phyloP scores from a whole-genome alignment of 1,140 invertebrate genomes.

The Plectrocnemia conspersa region DNA sequence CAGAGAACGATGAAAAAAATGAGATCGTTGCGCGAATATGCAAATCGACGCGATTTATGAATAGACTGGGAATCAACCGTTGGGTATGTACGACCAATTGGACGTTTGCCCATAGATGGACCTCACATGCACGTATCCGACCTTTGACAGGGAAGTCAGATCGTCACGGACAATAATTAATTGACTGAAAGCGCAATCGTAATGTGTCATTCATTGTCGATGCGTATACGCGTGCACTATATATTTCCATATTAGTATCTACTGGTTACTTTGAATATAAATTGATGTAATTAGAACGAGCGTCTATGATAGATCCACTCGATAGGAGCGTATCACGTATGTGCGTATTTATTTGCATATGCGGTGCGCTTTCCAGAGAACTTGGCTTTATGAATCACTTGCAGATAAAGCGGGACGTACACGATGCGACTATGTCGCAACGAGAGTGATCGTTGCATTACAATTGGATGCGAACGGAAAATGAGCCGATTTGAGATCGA shows the following conservation, averaged over 20 bases:
- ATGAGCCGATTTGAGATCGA: too few relatives aligned
- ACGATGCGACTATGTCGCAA: too few relatives aligned
- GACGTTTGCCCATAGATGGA: not conserved
- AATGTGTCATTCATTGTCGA: not conserved
- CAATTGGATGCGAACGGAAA: too few relatives aligned
- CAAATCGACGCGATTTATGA: too few relatives aligned
- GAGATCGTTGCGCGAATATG: not conserved
- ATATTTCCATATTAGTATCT: constrained; percentile 5
- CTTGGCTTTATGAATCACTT: not conserved
- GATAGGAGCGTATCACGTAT: not conserved
- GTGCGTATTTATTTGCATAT: constrained; percentile 4
- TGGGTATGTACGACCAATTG: too few relatives aligned
- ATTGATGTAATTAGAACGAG: constrained; percentile 10
- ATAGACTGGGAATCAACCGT: too few relatives aligned
- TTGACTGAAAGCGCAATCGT: not conserved
- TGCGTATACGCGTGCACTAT: not conserved
- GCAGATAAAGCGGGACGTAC: not conserved
- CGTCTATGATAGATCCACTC: constrained; percentile 3
- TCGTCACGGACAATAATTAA: not conserved
- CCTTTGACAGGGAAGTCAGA: not conserved
- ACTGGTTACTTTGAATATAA: constrained; percentile 8
- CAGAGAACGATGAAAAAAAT: not conserved
- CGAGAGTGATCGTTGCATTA: too few relatives aligned
- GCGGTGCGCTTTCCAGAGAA: not conserved
- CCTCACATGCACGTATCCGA: not conserved